Conservation (phyloP, 1,140 invertebrate genomes). For the Cyphomyrmex costatus region DNA sequence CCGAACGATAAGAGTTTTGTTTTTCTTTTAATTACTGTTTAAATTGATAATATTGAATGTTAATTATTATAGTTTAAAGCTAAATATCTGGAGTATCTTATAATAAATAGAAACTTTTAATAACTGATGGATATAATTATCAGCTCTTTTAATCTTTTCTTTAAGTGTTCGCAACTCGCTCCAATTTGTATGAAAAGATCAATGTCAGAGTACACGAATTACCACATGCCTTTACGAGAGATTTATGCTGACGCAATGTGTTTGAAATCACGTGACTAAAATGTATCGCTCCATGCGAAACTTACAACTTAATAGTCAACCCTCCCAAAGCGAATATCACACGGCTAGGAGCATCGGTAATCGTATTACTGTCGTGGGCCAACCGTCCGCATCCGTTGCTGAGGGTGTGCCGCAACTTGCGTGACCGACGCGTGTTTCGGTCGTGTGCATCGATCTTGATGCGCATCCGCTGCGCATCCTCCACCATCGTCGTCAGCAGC, state of each 20-base stretch:
- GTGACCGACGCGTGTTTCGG: constrained; percentile 22
- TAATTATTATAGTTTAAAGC: too few relatives aligned
- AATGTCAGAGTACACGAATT: not conserved
- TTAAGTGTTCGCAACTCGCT: too few relatives aligned
- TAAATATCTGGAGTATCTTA: too few relatives aligned
- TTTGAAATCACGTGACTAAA: constrained; percentile 40
- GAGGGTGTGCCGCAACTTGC: constrained; percentile 26
- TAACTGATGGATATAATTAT: too few relatives aligned
- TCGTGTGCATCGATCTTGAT: constrained; percentile 42
- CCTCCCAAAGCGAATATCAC: constrained; percentile 22
- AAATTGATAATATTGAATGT: too few relatives aligned
- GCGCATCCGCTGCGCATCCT: constrained; percentile 22
- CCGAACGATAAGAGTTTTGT: too few relatives aligned
- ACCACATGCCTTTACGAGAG: not conserved
- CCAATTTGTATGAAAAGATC: not conserved
- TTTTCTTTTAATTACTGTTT: too few relatives aligned
- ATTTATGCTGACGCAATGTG: constrained; percentile 16
- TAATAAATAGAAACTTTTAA: too few relatives aligned
- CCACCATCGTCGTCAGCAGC: not conserved
- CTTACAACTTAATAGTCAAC: constrained; percentile 37
- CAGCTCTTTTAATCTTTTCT: too few relatives aligned
- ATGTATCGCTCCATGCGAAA: constrained; percentile 15
- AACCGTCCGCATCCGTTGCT: constrained; percentile 12
- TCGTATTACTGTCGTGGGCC: constrained; percentile 9
- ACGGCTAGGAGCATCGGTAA: constrained; percentile 22